Percentiles rank a stretch among this genome's conserved stretches.
These are phyloP conservation scores for Aurelia coerulea DNA, from an alignment of 30 jellyfish, hydroid and myxozoan genomes.

Conservation along the genomic window DNA sequence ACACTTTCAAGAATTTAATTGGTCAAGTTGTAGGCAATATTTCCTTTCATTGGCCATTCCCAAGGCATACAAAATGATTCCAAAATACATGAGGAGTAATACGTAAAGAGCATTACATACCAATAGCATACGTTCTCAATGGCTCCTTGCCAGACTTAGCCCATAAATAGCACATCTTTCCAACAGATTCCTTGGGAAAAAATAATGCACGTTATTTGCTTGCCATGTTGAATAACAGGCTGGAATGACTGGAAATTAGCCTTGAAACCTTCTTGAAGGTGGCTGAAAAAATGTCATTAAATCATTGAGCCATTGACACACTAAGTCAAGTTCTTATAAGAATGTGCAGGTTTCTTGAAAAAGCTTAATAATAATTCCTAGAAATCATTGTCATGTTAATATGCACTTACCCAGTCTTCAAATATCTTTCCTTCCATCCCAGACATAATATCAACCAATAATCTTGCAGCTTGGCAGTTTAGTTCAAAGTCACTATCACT, in stretches of 20 bases:
- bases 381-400: too few relatives aligned
- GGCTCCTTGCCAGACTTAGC: constrained; percentile 92
- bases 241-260: neutral
- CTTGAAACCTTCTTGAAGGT: too few relatives aligned
- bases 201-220: neutral
- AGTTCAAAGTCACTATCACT: constrained; percentile 81
- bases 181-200: constrained; percentile 64
- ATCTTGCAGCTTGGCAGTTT: constrained; percentile 87
- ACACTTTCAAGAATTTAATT: too few relatives aligned
- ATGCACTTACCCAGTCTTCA: constrained; percentile 68
- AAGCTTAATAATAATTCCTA: too few relatives aligned
- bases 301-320: too few relatives aligned
- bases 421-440: constrained; percentile 76
- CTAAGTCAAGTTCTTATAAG: too few relatives aligned
- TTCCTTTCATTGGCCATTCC: too few relatives aligned
- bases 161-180: constrained; percentile 76
- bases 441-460: constrained; percentile 66
- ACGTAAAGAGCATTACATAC: constrained; percentile 17
- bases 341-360: too few relatives aligned
- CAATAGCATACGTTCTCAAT: constrained; percentile 81
- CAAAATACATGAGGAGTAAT: too few relatives aligned
- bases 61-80: too few relatives aligned
- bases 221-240: neutral
- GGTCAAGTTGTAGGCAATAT: too few relatives aligned
- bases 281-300: too few relatives aligned